These are phyloP conservation scores for Drosophila parthenogenetica DNA, from an alignment of 2,888 invertebrate species.

Conservation along the genomic window DNA sequence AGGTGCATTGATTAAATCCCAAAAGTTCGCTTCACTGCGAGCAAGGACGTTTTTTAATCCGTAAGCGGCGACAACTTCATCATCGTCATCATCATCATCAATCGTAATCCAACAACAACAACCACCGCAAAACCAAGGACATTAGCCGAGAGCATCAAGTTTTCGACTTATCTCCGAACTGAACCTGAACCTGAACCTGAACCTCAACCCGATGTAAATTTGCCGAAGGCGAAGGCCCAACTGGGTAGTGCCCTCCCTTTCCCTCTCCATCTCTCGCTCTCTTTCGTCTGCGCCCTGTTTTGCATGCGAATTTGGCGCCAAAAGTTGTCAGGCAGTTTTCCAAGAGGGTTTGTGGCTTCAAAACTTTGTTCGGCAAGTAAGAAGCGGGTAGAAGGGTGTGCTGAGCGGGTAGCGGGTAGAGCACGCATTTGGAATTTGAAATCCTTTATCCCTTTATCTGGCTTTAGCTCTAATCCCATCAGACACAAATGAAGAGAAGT, in stretches of 20 bases:
- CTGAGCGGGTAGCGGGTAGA: constrained; percentile 6
- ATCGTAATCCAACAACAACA: constrained; percentile 20
- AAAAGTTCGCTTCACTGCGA: constrained; percentile 26
- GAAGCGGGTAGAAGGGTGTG: not conserved
- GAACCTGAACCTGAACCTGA: constrained; percentile 70
- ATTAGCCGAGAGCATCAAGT: constrained; percentile 77
- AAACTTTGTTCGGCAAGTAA: constrained; percentile 24
- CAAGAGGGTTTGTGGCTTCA: constrained; percentile 29
- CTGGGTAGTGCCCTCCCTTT: constrained; percentile 46
- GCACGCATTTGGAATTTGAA: constrained; percentile 76
- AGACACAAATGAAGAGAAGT: constrained; percentile 83
- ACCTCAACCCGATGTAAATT: constrained; percentile 43
- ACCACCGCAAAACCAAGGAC: constrained; percentile 67
- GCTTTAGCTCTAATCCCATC: constrained; percentile 85
- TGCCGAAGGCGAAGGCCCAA: constrained; percentile 28
- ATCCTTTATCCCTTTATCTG: constrained; percentile 86
- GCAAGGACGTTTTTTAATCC: constrained; percentile 61
- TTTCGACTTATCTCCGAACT: constrained; percentile 81
- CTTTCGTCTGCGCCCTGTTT: constrained; percentile 58
- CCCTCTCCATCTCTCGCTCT: constrained; percentile 5
- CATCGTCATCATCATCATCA: constrained; percentile 36
- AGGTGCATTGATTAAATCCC: constrained; percentile 45
- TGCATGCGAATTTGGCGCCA: constrained; percentile 81
- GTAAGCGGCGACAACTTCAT: constrained; percentile 49
- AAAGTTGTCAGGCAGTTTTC: constrained; percentile 58